These are phyloP conservation scores for Beroe forskalii DNA, from an alignment of 37 sponge, comb jelly and placozoan genomes.

Conservation along the genomic window DNA sequence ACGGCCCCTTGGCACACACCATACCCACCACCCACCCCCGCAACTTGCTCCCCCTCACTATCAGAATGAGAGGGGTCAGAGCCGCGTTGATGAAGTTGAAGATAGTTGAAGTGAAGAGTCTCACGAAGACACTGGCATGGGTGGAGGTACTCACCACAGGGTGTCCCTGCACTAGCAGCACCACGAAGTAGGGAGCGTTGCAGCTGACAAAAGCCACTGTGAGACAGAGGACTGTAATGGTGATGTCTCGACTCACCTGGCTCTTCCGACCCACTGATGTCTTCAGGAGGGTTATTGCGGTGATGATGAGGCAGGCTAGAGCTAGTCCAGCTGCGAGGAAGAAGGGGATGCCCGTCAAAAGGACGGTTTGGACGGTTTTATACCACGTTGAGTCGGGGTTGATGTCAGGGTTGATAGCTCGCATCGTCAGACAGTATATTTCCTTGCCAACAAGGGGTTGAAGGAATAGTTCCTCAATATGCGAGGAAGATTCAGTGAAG, in stretches of 20 bases:
- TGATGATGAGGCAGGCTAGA: neutral
- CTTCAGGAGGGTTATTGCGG: neutral
- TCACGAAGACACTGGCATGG: neutral
- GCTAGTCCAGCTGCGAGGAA: neutral
- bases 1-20: too few species aligned
- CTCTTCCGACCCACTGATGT: neutral
- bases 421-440: neutral
- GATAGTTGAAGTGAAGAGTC: neutral
- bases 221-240: neutral
- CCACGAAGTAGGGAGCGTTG: conserved; percentile 26
- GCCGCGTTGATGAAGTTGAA: neutral
- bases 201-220: neutral
- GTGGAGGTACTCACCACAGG: neutral
- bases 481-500: neutral
- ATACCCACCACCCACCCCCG: neutral
- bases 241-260: neutral
- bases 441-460: conserved; percentile 23
- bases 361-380: neutral
- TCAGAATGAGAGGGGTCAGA: neutral
- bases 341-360: neutral
- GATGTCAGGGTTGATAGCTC: neutral
- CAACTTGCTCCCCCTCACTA: conserved; percentile 3
- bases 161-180: conserved; percentile 2
- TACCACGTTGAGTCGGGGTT: neutral
- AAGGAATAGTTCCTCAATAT: conserved; percentile 12